Evolutionary conservation across 2,797 vertebrate species (phyloP), one percentile per base, ranked within the genome.

Genomic region (Ctenopoma multispine): DNA sequence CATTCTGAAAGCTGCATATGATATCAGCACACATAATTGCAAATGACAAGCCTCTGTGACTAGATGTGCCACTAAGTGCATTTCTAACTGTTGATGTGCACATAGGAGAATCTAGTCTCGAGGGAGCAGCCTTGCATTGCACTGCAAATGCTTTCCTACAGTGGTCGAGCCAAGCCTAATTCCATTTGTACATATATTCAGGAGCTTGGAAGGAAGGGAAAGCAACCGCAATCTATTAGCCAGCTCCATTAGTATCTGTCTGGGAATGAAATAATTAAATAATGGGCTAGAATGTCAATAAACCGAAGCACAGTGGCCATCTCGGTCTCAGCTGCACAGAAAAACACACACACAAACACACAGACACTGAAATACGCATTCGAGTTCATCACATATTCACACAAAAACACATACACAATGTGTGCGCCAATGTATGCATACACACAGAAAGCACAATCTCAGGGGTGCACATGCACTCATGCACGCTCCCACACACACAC

Each of bases 201-300:
- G 85, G 85, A 76, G 82, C 77, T 84, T 76, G 76, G 81, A 89
- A 88, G 89, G 90, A 89, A 90, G 73, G 82, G 63, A 92, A 87
- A 71, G 87, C 79, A 89, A 93, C 92, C 92, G 23, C 94, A 95
- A 93, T 93, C 92, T 93, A 93, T 94, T 92, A 93, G 92, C 92
- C 71, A 81, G 90, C 87, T 93, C 92, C 93, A 95, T 95, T 94
- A 94, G 93, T 90, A 94, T 93, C 92, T 90, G 90, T 95, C 93
- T 92, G 84, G 83, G 89, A 94, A 94, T 93, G 85, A 94, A 94
- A 95, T 95, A 93, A 94, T 95, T 89, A 94, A 95, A 95, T 92
- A 95, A 93, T 78, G 86, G 85, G 82, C 88, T 86, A 84, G 91
- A 90, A 94, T 91, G 92, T 95, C 94, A 92, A 95, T 95, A 94